Percentiles rank a stretch among this genome's conserved stretches.
Evolutionary conservation across 2,888 invertebrate species (phyloP).

Genomic region (Dryobotodes eremita): DNA sequence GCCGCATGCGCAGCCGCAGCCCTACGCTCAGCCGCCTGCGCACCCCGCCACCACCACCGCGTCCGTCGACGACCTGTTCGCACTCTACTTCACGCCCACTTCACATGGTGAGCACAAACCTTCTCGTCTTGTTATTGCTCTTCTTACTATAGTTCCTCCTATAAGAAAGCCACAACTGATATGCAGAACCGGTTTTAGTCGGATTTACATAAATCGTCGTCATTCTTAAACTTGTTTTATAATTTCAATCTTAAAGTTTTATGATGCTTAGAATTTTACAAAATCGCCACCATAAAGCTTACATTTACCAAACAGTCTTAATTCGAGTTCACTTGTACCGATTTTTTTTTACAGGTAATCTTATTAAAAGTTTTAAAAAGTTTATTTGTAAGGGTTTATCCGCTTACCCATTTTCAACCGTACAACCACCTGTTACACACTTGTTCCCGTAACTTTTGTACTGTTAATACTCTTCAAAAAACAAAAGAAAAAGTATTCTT

Average conservation of each 20-base stretch:
- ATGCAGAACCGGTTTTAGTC: conserved; percentile 67
- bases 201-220: conserved; percentile 61
- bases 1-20: conserved; percentile 87
- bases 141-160: conserved; percentile 16
- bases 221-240: conserved; percentile 61
- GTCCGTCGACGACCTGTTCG: conserved; percentile 94
- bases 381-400: background rate
- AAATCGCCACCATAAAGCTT: conserved; percentile 24
- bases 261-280: conserved; percentile 22
- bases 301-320: conserved; percentile 5
- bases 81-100: conserved; percentile 93
- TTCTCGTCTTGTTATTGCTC: conserved; percentile 31
- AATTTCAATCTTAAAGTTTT: conserved; percentile 41
- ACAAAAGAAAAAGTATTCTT: background rate
- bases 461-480: background rate
- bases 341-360: background rate
- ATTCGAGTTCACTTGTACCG: background rate
- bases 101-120: conserved; percentile 89
- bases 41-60: conserved; percentile 88
- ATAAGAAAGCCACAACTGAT: conserved; percentile 41
- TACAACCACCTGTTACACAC: conserved; percentile 20
- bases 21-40: conserved; percentile 79
- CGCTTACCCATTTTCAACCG: background rate
- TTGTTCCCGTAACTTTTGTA: conserved; percentile 6
- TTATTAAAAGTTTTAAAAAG: conserved; percentile 6